Base-by-base conservation (phyloP, 2,797 vertebrate species). In the Danio jaintianensis region DNA sequence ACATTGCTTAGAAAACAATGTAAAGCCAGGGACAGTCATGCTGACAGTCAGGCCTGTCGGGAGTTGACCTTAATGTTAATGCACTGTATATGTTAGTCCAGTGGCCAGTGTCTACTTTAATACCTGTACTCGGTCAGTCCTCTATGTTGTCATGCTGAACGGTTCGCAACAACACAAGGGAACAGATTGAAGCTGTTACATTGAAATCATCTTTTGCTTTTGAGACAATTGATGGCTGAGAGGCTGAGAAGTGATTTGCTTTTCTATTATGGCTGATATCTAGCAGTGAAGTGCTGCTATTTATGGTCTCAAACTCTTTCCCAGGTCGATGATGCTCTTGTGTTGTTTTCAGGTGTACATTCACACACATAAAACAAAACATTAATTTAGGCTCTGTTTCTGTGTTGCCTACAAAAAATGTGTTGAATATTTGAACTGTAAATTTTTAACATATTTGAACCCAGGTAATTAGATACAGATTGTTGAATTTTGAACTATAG, bases 211-310 rank as follows among this genome's bases (percentile, higher is more conserved):
- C 29, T 75, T 69, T 86, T 47, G 63, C 53, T 69, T 82, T 70
- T 85, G 66, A 81, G 38, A 50, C 20, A 79, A 70, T 71, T 20
- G 13, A 48, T 53, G 53, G 47, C 63, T 58, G 18, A 55, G 63
- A 70, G 56, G 58, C 63, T 62, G 10, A 71, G 58, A 74, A 74
- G 67, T 67, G 73, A 78, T 81, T 83, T 83, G 61, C 75, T 80
- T 81, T 68, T 78, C 53, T 66, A 75, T 85, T 80, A 80, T 70
- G 43, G 38, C 48, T 18, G 63, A 42, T 66, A 67, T 84, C 66
- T 80, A 79, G 75, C 71, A 79, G 74, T 73, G 18, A 63, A 50
- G 53, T 58, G 66, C 69, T 10, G 67, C 38, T 74, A 69, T 78
- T 79, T 61, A 64, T 78, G 74, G 36, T 36, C 20, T 43, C 7